phyloP scores from a whole-genome alignment of 1,140 invertebrate species.

The Heliconius melpomene region DNA sequence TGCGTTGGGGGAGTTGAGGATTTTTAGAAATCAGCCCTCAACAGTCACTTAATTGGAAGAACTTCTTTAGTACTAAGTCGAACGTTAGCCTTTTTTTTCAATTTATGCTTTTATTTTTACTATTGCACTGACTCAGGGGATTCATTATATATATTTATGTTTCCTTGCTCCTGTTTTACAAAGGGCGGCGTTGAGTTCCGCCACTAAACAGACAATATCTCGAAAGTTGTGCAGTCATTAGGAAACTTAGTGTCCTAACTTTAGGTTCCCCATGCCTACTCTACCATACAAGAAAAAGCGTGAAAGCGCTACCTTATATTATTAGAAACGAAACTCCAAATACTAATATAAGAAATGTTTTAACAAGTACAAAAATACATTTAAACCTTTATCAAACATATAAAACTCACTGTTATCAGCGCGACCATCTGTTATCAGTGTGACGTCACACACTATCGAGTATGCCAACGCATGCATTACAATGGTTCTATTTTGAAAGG shows the following conservation, averaged over 20 bases:
- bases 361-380: background rate
- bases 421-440: constrained; percentile 19
- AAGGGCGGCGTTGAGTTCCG: too few species aligned
- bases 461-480: background rate
- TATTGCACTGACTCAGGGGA: too few species aligned
- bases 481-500: constrained; percentile 47
- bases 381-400: background rate
- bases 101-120: too few species aligned
- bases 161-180: too few species aligned
- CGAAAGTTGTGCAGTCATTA: too few species aligned
- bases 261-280: too few species aligned
- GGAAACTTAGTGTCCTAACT: too few species aligned
- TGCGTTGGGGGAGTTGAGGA: constrained; percentile 33
- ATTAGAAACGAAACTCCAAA: too few species aligned
- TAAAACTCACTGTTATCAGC: constrained; percentile 26
- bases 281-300: too few species aligned
- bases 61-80: background rate
- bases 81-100: constrained; percentile 1
- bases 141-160: background rate
- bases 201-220: too few species aligned
- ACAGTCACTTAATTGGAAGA: background rate
- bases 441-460: constrained; percentile 27
- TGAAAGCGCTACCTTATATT: too few species aligned
- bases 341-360: background rate
- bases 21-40: constrained; percentile 36